Base-by-base conservation (phyloP, 2,113 vertebrate species). In the Aegotheles bennettii region DNA sequence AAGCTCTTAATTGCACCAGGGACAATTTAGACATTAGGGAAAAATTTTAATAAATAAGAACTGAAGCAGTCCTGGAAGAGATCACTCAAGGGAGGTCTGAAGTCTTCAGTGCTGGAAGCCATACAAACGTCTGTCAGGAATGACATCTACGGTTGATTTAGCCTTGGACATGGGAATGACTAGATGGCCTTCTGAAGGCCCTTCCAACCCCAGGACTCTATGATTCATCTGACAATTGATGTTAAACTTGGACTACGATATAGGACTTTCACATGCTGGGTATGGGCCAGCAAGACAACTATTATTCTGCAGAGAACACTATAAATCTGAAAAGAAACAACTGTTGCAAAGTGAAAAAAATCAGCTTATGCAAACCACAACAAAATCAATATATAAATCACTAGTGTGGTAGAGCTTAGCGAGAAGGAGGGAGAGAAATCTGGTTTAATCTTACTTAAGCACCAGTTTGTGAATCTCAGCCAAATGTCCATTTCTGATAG, bases 301-400 rank as follows among this genome's bases (percentile, higher is more conserved):
- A 70, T 83, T 88, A 76, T 33, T 79, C 67, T 80, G 23, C 20
- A 80, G 45, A 83, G 28, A 88, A 50, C 19, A 53, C 29, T 53
- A 40, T 57, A 90, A 94, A 88, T 94, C 88, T 88, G 71, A 88
- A 86, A 79, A 92, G 50, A 90, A 93, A 42, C 71, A 88, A 94
- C 17, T 85, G 50, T 25, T 87, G 21, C 7, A 68, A n/a, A 33
- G 47, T 54, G 18, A 45, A 86, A 92, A 80, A 75, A 24, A 24
- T 4, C 40, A 88, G 47, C 56, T 35, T 36, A 19, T 35, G 67
- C 84, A 94, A 87, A 87, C 4, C 7, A 83, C 75, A 85, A 76
- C 20, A 75, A 17, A 50, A 90, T 79, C 67, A 65, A 90, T 50
- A 80, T 31, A 84, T 83, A 95, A 95, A 96, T 76, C 60, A 84